phyloP scores from a whole-genome alignment of 2,797 vertebrate species.

The Cirrhinus molitorella region DNA sequence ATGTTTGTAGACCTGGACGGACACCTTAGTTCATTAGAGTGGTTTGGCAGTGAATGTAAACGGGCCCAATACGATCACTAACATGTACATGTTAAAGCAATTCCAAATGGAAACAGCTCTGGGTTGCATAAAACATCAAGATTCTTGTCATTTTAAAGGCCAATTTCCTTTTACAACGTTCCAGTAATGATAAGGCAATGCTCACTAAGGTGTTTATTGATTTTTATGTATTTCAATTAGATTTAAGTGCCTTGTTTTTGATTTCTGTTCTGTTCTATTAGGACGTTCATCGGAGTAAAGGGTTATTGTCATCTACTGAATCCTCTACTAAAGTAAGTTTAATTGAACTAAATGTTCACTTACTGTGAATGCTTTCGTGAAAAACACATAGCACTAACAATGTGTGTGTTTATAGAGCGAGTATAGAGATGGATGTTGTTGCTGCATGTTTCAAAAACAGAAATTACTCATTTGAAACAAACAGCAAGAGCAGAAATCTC shows the following conservation, averaged over 20 bases:
- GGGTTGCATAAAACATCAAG: neutral
- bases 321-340: neutral
- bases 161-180: neutral
- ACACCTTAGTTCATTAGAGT: constrained; percentile 35
- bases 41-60: constrained; percentile 29
- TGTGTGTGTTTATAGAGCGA: constrained; percentile 5
- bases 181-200: neutral
- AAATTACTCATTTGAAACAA: constrained; percentile 55
- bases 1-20: constrained; percentile 33
- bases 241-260: neutral
- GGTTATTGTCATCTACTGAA: neutral
- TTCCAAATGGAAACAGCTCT: constrained; percentile 1
- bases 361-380: neutral
- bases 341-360: neutral
- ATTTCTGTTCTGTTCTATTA: neutral
- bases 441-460: constrained; percentile 33
- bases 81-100: constrained; percentile 4
- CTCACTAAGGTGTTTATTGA: neutral
- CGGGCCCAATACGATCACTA: neutral
- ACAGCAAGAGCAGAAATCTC: constrained; percentile 39
- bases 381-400: constrained; percentile 19
- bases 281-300: neutral
- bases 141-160: neutral
- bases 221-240: neutral
- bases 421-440: constrained; percentile 6